Conservation (phyloP, 2,113 vertebrate genomes). For the Cyanistes caeruleus region DNA sequence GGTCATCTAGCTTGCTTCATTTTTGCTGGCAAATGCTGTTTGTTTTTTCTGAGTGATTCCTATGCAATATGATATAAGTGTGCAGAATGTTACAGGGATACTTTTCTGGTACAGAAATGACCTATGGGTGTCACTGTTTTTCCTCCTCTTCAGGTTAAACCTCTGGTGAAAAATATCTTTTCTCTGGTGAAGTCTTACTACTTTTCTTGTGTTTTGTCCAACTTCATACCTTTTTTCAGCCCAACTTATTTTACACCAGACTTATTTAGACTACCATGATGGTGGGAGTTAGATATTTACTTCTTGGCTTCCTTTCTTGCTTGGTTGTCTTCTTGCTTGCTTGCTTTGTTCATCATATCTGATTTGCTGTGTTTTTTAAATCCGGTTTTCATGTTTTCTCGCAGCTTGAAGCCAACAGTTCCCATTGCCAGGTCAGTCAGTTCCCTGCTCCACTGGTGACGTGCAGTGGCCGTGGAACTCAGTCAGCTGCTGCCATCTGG, state of each 20-base stretch:
- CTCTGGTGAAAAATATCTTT: not conserved
- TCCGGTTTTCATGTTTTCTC: not conserved
- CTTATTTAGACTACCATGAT: not conserved
- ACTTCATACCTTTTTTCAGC: not conserved
- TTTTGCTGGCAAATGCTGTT: not conserved
- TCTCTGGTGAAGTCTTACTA: not conserved
- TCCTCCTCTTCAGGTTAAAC: not conserved
- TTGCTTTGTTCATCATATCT: not conserved
- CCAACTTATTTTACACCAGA: not conserved
- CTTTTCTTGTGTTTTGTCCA: not conserved
- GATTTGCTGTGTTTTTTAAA: not conserved
- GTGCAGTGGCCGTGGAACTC: not conserved
- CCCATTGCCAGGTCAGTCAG: not conserved
- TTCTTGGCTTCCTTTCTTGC: not conserved
- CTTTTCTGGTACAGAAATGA: conserved; percentile 3
- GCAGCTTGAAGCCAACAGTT: not conserved
- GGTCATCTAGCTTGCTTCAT: not conserved
- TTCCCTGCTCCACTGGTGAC: not conserved
- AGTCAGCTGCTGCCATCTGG: not conserved
- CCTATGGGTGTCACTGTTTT: conserved; percentile 57
- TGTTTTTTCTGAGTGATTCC: not conserved
- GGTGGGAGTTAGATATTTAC: not conserved
- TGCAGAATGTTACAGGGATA: not conserved
- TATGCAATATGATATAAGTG: not conserved
- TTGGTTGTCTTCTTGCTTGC: not conserved